Evolutionary conservation across 2,888 invertebrate genomes (phyloP).

Genomic region (Microdon myrmicae): DNA sequence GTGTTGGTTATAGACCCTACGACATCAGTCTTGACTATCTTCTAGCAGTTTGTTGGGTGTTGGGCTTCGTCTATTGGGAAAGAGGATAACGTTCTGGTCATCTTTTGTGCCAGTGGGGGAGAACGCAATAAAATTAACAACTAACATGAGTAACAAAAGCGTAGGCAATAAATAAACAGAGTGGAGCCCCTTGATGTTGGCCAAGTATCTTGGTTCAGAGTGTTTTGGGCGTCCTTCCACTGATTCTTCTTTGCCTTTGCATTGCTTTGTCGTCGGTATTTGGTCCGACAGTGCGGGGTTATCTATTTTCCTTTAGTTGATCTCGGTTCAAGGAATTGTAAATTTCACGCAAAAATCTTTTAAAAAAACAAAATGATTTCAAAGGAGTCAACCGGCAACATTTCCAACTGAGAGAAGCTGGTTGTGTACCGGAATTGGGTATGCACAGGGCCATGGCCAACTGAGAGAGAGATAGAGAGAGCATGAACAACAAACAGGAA

Average conservation of each 20-base stretch:
- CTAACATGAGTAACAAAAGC: constrained; percentile 50
- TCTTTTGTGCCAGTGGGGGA: constrained; percentile 46
- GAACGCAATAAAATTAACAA: constrained; percentile 53
- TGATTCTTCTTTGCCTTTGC: too few species aligned
- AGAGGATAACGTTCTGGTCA: constrained; percentile 25
- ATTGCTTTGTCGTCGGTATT: too few species aligned
- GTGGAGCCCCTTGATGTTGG: constrained; percentile 20
- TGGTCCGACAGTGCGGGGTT: too few species aligned
- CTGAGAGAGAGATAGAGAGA: too few species aligned
- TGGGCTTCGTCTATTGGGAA: constrained; percentile 4
- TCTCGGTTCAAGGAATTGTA: constrained; percentile 42
- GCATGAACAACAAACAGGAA: constrained; percentile 3
- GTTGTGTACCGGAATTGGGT: constrained; percentile 9
- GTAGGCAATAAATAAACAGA: constrained; percentile 46
- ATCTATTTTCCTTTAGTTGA: too few species aligned
- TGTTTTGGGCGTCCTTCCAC: constrained; percentile 22
- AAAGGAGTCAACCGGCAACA: constrained; percentile 15
- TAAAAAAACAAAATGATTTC: constrained; percentile 41
- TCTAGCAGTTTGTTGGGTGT: constrained; percentile 4
- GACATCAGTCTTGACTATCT: constrained; percentile 41
- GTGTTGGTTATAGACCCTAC: constrained; percentile 17
- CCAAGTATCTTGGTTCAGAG: background rate
- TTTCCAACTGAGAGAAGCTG: constrained; percentile 35
- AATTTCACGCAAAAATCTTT: constrained; percentile 44
- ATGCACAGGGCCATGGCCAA: too few species aligned